Evolutionary conservation across 2,113 vertebrate species (phyloP).

Genomic region (Lucifuga dentata): DNA sequence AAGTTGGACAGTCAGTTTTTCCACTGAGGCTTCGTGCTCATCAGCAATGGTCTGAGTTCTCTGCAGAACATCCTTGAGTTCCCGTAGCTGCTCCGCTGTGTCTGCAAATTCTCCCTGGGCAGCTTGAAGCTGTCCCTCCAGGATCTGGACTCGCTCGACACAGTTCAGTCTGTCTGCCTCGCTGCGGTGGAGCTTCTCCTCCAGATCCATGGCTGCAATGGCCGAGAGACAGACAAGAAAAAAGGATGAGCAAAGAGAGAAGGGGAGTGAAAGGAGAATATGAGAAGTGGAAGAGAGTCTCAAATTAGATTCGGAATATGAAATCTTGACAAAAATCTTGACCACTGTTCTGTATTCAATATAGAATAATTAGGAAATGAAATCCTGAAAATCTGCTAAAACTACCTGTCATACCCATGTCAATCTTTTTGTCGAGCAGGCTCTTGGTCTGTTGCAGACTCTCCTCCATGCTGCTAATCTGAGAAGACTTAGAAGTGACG

Average conservation of each 20-base stretch:
- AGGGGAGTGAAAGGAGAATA: neutral
- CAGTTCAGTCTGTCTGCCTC: slow-evolving; percentile 83
- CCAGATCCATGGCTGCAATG: slow-evolving; percentile 84
- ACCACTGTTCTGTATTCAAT: neutral
- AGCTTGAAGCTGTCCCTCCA: slow-evolving; percentile 85
- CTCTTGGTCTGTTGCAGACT: slow-evolving; percentile 81
- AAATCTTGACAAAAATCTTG: neutral
- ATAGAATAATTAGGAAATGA: neutral
- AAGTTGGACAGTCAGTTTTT: slow-evolving; percentile 87
- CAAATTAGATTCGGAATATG: neutral
- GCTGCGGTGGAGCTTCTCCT: slow-evolving; percentile 86
- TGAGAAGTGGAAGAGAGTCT: neutral
- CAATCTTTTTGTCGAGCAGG: slow-evolving; percentile 85
- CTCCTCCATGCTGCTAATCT: slow-evolving; percentile 84
- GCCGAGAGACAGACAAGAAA: neutral
- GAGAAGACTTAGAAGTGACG: slow-evolving; percentile 79
- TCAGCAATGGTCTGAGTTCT: slow-evolving; percentile 86
- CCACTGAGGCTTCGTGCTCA: slow-evolving; percentile 81
- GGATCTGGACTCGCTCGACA: slow-evolving; percentile 75
- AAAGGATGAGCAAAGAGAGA: neutral
- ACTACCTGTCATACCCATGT: slow-evolving; percentile 76
- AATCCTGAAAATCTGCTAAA: neutral
- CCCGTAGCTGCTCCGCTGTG: slow-evolving; percentile 82
- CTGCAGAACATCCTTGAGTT: slow-evolving; percentile 85
- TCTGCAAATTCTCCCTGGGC: slow-evolving; percentile 82